phyloP scores from a whole-genome alignment of 23 tunicate species.

The Oikopleura dioica region DNA sequence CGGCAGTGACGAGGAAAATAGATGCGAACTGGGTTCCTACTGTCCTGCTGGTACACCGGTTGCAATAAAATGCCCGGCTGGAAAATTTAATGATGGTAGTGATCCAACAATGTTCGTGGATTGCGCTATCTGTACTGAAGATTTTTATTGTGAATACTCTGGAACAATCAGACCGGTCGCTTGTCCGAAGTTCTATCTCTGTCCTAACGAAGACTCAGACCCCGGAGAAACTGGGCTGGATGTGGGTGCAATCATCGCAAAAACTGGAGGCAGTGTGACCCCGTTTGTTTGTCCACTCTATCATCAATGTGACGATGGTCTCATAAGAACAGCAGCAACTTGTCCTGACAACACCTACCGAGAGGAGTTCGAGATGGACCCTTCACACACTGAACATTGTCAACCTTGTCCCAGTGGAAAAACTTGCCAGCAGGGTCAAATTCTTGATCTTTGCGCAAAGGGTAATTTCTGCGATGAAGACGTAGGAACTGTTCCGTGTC shows the following conservation, averaged over 20 bases:
- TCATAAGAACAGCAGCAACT: neutral
- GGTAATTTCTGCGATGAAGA: neutral
- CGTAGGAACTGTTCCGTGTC: neutral
- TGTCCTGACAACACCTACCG: neutral
- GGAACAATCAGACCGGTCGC: constrained; percentile 43
- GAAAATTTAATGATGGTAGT: neutral
- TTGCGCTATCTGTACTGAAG: neutral
- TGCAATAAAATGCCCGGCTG: constrained; percentile 19
- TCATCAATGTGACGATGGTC: neutral
- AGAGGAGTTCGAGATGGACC: neutral
- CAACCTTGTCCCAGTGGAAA: neutral
- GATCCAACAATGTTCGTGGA: no score
- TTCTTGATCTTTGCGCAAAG: neutral
- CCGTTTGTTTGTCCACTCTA: no score
- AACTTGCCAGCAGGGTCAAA: neutral
- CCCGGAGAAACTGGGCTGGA: neutral
- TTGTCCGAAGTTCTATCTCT: constrained; percentile 12
- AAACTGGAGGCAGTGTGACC: no score
- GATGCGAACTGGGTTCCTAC: constrained; percentile 37
- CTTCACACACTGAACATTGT: neutral
- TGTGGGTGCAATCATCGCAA: no score
- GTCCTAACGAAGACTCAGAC: constrained; percentile 74
- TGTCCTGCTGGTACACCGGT: constrained; percentile 32
- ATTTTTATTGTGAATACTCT: constrained; percentile 11
- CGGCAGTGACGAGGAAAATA: constrained; percentile 13